Base-by-base conservation (phyloP, 1,140 invertebrate genomes). In the Lithobius niger region DNA sequence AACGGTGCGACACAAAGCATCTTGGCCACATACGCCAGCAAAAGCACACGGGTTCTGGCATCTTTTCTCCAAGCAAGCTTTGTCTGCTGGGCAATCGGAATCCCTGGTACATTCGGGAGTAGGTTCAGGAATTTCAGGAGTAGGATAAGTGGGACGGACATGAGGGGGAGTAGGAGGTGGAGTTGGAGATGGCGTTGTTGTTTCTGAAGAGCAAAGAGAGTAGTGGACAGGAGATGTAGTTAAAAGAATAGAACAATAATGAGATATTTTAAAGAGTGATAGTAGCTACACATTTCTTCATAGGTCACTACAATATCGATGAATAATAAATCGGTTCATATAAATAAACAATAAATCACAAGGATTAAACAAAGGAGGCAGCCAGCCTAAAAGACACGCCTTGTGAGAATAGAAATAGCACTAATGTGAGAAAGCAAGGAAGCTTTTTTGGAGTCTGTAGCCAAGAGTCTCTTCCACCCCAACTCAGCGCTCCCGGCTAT, bases 11-110 rank as follows among this genome's bases (percentile, higher is more conserved):
- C 66, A 68, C 27, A 61, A 57, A n/a, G 66, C 66, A 61, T 68
- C 66, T 18, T 54, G 54, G 43, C 66, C 66, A 57, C 66, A 68
- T 2, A 53, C 54, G 19, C 54, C 45, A 3, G 48, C 47, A 36
- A 45, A n/a, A 15, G 71, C 60, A 60, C 82, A 83, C 1, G 80
- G 79, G 65, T 81, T 77, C 60, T 56, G 60, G 42, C 62, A 66
- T 42, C 65, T 61, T 6, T 59, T 61, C 54, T 64, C 68, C 48
- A 69, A 57, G 57, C 67, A 69, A 24, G 67, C 66, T 21, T 64
- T 60, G 25, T 65, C 59, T 42, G 63, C 60, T 18, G 62, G 60
- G 52, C 65, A 66, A 36, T 66, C 61, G 26, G 58, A 50, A 52
- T 66, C 54, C 16, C 44, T 40, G 19, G 47, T 48, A 51, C 65